phyloP scores from a whole-genome alignment of 2,113 vertebrate genomes.

The Stegostoma tigrinum region DNA sequence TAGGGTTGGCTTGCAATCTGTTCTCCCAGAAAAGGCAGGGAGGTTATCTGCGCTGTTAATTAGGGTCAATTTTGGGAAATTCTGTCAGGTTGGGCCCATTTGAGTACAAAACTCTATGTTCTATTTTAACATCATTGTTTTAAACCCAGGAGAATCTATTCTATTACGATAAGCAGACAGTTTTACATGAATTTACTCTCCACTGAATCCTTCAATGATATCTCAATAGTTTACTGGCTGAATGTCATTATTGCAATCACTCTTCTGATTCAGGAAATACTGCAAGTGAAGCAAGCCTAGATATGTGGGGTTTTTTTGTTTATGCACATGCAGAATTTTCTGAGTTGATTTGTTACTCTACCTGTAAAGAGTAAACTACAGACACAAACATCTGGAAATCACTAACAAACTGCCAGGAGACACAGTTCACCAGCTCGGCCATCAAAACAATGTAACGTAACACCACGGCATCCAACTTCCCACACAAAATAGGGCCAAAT shows the following conservation, averaged over 20 bases:
- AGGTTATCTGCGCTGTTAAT: neutral
- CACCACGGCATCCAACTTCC: conserved; percentile 34
- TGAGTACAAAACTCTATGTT: neutral
- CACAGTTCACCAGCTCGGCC: conserved; percentile 32
- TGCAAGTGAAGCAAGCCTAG: neutral
- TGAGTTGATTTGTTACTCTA: conserved; percentile 10
- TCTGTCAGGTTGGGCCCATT: neutral
- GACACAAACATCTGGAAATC: conserved; percentile 31
- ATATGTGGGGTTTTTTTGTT: neutral
- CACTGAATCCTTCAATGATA: neutral
- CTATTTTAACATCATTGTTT: neutral
- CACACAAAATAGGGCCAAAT: conserved; percentile 37
- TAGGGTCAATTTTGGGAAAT: neutral
- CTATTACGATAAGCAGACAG: neutral
- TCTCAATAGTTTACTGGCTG: neutral
- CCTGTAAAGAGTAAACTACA: conserved; percentile 36
- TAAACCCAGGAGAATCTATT: neutral
- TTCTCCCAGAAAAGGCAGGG: neutral
- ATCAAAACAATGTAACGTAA: conserved; percentile 39
- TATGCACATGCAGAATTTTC: neutral
- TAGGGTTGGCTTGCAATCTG: neutral
- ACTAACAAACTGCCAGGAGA: neutral
- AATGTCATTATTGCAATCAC: neutral
- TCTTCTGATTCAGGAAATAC: too few species aligned
- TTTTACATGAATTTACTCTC: neutral